Evolutionary conservation across 2,113 vertebrate genomes (phyloP).

Genomic region (Peromyscus californicus): DNA sequence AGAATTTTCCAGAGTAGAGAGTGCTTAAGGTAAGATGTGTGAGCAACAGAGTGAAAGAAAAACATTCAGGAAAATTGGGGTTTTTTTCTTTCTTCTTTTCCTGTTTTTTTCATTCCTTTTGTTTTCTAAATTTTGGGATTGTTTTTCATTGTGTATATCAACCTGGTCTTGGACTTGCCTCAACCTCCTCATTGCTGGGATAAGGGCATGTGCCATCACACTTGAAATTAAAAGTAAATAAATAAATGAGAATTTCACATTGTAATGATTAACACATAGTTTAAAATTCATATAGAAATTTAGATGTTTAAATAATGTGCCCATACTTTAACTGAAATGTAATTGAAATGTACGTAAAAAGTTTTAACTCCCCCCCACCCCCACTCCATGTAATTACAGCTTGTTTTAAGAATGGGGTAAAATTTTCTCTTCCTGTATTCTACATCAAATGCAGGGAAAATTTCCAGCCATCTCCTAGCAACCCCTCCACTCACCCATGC

Average conservation of each 20-base stretch:
- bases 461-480: conserved; percentile 60
- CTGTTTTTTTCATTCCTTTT: neutral
- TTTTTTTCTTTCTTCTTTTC: neutral
- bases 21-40: neutral
- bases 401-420: conserved; percentile 57
- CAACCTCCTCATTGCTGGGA: neutral
- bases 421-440: conserved; percentile 16
- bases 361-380: neutral
- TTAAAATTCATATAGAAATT: neutral
- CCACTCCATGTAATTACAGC: neutral
- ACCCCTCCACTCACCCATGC: neutral
- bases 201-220: neutral
- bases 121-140: neutral
- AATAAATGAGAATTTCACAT: neutral
- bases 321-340: conserved; percentile 38
- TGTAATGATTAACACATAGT: conserved; percentile 5
- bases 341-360: neutral
- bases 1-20: neutral
- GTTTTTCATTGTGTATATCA: neutral
- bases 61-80: neutral
- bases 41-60: neutral
- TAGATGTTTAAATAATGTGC: neutral
- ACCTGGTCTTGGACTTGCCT: neutral
- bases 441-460: conserved; percentile 55
- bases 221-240: neutral